Conservation (phyloP, 2,888 invertebrate species). For the Suillia variegata region DNA sequence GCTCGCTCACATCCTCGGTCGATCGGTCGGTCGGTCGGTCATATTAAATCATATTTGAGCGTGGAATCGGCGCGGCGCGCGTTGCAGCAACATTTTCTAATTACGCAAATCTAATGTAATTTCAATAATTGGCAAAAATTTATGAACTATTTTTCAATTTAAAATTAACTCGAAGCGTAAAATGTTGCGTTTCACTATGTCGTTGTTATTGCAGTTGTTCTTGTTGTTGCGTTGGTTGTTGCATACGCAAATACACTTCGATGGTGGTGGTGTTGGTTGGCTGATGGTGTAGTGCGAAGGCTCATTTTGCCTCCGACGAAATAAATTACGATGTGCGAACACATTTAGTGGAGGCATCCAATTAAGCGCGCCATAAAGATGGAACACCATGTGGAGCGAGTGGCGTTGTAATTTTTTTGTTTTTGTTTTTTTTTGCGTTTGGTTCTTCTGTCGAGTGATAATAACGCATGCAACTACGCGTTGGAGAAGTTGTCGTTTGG, state of each 20-base stretch:
- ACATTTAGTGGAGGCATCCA: slow-evolving; percentile 30
- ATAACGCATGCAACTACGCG: not conserved
- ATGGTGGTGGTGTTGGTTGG: not conserved
- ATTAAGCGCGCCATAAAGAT: slow-evolving; percentile 18
- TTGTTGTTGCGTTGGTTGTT: slow-evolving; percentile 4
- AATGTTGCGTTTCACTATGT: not conserved
- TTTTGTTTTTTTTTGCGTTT: not conserved
- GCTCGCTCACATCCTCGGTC: no score
- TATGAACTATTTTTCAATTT: slow-evolving; percentile 45
- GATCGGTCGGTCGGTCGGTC: no score
- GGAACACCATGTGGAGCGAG: slow-evolving; percentile 3
- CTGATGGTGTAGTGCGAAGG: no score
- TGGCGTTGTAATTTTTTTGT: no score
- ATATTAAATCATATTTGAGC: no score
- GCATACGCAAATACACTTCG: slow-evolving; percentile 6
- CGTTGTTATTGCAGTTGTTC: not conserved
- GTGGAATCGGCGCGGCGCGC: no score
- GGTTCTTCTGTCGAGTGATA: not conserved
- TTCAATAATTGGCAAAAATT: slow-evolving; percentile 55
- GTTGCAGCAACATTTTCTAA: slow-evolving; percentile 27
- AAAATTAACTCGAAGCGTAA: slow-evolving; percentile 16
- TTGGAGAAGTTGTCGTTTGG: not conserved
- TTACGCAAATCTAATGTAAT: slow-evolving; percentile 51
- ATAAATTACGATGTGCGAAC: slow-evolving; percentile 47
- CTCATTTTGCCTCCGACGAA: slow-evolving; percentile 21